Conservation (phyloP, 2,113 vertebrate species). For the Perognathus longimembris region DNA sequence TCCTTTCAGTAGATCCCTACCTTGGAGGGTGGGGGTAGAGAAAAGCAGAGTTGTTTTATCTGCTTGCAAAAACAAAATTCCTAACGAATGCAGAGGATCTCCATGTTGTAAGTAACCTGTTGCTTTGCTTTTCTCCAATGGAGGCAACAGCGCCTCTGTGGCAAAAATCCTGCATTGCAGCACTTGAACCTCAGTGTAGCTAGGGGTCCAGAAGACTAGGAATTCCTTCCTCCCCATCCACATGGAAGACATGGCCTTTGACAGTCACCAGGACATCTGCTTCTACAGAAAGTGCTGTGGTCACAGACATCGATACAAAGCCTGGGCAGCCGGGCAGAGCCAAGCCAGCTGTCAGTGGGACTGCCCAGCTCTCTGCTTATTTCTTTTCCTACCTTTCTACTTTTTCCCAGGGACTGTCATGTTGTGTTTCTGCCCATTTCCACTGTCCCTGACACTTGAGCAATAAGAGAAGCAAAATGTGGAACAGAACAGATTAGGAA, state of each 20-base stretch:
- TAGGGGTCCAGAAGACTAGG: neutral
- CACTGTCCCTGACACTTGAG: neutral
- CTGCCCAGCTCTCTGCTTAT: neutral
- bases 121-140: neutral
- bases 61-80: neutral
- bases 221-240: neutral
- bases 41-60: neutral
- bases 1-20: neutral
- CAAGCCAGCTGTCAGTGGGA: neutral
- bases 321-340: fast-evolving
- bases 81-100: neutral
- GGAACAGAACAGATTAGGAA: neutral
- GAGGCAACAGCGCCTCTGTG: neutral
- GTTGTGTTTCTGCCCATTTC: neutral
- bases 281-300: neutral
- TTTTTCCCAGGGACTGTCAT: neutral
- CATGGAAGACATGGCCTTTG: neutral
- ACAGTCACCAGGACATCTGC: neutral
- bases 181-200: neutral
- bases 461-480: neutral
- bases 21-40: neutral
- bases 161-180: too few species aligned
- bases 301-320: neutral
- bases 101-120: neutral
- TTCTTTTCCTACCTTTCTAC: neutral